These are phyloP conservation scores for Orientallactaga sibirica DNA, from an alignment of 2,797 vertebrate genomes.

Conservation along the genomic window DNA sequence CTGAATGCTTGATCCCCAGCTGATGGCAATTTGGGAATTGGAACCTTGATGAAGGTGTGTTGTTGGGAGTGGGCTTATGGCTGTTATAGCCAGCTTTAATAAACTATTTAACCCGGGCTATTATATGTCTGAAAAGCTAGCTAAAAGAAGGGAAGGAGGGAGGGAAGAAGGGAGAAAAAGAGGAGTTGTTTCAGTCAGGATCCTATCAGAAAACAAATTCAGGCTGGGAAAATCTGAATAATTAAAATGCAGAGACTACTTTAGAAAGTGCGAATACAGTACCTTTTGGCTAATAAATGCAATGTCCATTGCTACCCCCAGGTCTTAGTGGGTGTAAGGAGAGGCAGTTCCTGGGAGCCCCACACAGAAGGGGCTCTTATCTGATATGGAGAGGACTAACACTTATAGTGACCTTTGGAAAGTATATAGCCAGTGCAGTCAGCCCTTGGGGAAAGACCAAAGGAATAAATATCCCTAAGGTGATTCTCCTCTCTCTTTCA, in stretches of 20 bases:
- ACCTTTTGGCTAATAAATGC: not conserved
- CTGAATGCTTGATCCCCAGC: too few relatives aligned
- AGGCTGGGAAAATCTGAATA: slow-evolving; percentile 2
- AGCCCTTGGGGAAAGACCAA: not conserved
- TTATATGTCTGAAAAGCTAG: not conserved
- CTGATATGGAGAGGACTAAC: not conserved
- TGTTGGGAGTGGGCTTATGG: too few relatives aligned
- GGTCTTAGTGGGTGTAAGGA: not conserved
- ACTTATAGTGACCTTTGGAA: not conserved
- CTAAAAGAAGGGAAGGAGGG: too few relatives aligned
- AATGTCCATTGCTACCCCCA: not conserved
- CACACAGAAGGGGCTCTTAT: not conserved
- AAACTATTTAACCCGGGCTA: not conserved
- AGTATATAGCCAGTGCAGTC: slow-evolving; percentile 22
- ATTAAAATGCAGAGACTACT: not conserved
- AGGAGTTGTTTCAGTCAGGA: slow-evolving; percentile 33
- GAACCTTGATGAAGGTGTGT: too few relatives aligned
- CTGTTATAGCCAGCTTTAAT: too few relatives aligned
- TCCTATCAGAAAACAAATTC: slow-evolving; percentile 39
- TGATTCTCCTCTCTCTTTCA: not conserved
- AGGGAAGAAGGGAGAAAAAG: too few relatives aligned
- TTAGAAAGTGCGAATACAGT: not conserved
- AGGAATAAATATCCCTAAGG: not conserved
- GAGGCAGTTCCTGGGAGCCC: not conserved
- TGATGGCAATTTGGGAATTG: too few relatives aligned